Base-by-base conservation (phyloP, 2,888 invertebrate genomes). In the Aradus depressus region DNA sequence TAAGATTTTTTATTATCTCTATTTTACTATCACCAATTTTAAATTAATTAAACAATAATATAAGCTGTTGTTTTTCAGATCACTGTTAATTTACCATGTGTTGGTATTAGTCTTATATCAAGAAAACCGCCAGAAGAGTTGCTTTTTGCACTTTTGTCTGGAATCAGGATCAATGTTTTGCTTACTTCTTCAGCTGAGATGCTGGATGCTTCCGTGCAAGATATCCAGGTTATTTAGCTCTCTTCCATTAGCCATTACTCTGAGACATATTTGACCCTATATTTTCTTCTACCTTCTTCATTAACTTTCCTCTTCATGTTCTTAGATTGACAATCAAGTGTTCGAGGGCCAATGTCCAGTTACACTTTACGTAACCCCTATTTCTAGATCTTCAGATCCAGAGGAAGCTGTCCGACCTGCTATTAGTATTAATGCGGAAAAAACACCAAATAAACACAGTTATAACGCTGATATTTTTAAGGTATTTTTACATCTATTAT, bases 401-500 rank as follows among this genome's bases (percentile, higher is more conserved):
- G 70, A 72, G 52, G 67, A 67, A 26, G 57, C 64, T 51, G 62
- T 65, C n/a, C 63, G 64, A 54, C 84, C 88, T 26, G 88, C 90
- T 6, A 74, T 95, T 59, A 80, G 84, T 62, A 75, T 93, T 44
- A 80, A 82, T 16, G 75, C 83, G 2, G 87, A 91, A 68, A 76
- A 85, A 63, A 72, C 84, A 57, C 79, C 83, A 23, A 77, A 65
- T 55, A 70, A 64, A 64, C 66, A 66, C 56, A 64, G 59, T 2
- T 64, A 75, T 66, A 86, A 92, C 70, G 90, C 92, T 2, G 80
- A 87, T 59, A 90, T 90, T 65, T 90, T 88, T 70, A 83, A 86
- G 69, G 79, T 79, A 64, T 48, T 25, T 42, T 16, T 2, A 4
- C 14, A 39, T 39, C 14, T n/a, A n/a, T n/a, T n/a, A n/a, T n/a